These are phyloP conservation scores for Bradypodion pumilum DNA, from an alignment of 2,797 vertebrate genomes.

Conservation along the genomic window DNA sequence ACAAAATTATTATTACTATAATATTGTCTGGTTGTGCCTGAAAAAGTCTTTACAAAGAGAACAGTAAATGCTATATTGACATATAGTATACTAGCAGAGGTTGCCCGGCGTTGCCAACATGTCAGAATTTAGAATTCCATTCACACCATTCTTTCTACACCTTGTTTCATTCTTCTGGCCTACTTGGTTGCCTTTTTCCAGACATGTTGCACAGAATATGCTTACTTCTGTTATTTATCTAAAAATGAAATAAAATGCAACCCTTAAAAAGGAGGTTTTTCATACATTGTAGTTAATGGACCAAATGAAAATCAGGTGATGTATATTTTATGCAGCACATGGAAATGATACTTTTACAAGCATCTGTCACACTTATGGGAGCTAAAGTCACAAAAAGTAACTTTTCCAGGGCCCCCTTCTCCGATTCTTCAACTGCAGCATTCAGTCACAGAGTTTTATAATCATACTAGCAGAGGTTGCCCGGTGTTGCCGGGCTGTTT, in stretches of 20 bases:
- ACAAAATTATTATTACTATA: too few species aligned
- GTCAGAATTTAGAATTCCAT: constrained; percentile 49
- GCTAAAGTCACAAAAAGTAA: too few species aligned
- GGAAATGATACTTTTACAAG: too few species aligned
- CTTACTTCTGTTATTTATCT: not conserved
- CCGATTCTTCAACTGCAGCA: not conserved
- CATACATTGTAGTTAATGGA: not conserved
- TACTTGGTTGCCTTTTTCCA: not conserved
- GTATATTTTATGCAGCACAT: too few species aligned
- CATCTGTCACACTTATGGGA: too few species aligned
- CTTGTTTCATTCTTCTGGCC: not conserved
- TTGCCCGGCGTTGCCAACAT: too few species aligned
- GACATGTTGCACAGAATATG: not conserved
- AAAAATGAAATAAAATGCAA: not conserved
- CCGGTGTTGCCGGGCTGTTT: too few species aligned
- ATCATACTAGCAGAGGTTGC: too few species aligned
- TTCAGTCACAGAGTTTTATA: not conserved
- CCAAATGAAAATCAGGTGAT: not conserved
- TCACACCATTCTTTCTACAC: not conserved
- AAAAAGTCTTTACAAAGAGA: too few species aligned
- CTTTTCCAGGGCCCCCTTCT: not conserved
- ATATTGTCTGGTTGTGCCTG: too few species aligned
- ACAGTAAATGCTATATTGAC: too few species aligned
- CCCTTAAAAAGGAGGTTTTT: not conserved
- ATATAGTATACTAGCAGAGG: too few species aligned